Conservation (phyloP, 37 sponge, comb jelly and placozoan genomes). For the Hormiphora californensis region DNA sequence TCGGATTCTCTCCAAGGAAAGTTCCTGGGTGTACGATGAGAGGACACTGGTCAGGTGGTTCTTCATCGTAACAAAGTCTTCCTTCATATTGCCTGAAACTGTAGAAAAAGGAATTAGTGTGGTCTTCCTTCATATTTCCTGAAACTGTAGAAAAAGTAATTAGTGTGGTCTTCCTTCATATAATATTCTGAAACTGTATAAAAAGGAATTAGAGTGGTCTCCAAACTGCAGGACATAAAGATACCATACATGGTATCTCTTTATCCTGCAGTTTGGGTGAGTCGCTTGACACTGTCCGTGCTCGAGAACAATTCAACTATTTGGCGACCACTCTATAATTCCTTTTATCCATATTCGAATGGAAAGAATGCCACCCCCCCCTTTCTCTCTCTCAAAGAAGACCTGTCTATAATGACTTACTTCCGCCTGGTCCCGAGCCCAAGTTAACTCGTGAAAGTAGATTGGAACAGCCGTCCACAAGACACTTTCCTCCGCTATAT, state of each 20-base stretch:
- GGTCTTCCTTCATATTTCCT: not conserved
- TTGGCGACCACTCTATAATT: too few relatives aligned
- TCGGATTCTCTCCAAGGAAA: not conserved
- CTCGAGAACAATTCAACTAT: too few relatives aligned
- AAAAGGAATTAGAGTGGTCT: too few relatives aligned
- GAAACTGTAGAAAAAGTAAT: not conserved
- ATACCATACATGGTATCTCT: too few relatives aligned
- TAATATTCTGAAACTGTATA: too few relatives aligned
- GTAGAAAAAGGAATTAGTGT: not conserved
- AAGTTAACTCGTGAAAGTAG: not conserved
- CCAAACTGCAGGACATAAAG: too few relatives aligned
- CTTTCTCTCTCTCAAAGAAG: too few relatives aligned
- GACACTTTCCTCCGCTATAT: not conserved
- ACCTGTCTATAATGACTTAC: not conserved
- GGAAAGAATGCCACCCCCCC: too few relatives aligned
- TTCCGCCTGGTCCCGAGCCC: not conserved
- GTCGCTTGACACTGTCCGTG: too few relatives aligned
- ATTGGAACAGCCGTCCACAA: not conserved
- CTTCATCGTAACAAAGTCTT: not conserved
- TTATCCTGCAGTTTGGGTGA: too few relatives aligned
- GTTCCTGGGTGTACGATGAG: not conserved
- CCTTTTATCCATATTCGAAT: too few relatives aligned
- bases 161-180: not conserved
- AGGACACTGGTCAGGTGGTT: not conserved
- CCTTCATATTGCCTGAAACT: slow-evolving; percentile 5